These are phyloP conservation scores for Pseudoatta argentina DNA, from an alignment of 1,140 invertebrate genomes.

Conservation along the genomic window DNA sequence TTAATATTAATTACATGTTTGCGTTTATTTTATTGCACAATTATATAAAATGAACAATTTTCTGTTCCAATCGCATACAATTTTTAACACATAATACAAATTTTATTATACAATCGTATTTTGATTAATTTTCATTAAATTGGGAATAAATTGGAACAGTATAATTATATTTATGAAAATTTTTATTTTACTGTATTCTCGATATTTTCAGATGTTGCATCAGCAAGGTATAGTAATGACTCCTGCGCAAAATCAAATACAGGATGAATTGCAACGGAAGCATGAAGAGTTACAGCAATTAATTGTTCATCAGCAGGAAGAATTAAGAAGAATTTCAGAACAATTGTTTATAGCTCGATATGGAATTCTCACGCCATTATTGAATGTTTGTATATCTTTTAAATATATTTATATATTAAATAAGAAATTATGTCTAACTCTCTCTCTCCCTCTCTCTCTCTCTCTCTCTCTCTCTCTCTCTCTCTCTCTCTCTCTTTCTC, in stretches of 20 bases:
- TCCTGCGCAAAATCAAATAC: slow-evolving; percentile 89
- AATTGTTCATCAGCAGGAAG: slow-evolving; percentile 95
- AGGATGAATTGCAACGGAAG: slow-evolving; percentile 92
- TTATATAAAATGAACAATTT: too few species aligned
- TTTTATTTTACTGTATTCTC: slow-evolving; percentile 1
- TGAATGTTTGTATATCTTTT: slow-evolving; percentile 86
- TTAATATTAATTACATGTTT: not conserved
- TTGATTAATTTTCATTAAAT: not conserved
- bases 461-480: too few species aligned
- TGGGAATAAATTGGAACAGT: not conserved
- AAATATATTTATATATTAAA: not conserved
- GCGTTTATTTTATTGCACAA: too few species aligned
- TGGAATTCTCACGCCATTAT: slow-evolving; percentile 90
- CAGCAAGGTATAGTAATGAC: slow-evolving; percentile 88
- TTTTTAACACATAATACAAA: not conserved
- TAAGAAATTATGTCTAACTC: not conserved
- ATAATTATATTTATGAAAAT: not conserved
- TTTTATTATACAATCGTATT: not conserved
- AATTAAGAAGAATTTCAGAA: slow-evolving; percentile 93
- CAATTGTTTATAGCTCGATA: slow-evolving; percentile 94
- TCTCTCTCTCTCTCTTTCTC: too few species aligned
- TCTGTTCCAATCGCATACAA: not conserved
- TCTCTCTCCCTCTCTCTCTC: too few species aligned
- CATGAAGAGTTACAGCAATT: slow-evolving; percentile 94
- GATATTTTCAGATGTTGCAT: slow-evolving; percentile 80